Base-by-base conservation (phyloP, 1,140 invertebrate species). In the Pygmarrhopalites habei region DNA sequence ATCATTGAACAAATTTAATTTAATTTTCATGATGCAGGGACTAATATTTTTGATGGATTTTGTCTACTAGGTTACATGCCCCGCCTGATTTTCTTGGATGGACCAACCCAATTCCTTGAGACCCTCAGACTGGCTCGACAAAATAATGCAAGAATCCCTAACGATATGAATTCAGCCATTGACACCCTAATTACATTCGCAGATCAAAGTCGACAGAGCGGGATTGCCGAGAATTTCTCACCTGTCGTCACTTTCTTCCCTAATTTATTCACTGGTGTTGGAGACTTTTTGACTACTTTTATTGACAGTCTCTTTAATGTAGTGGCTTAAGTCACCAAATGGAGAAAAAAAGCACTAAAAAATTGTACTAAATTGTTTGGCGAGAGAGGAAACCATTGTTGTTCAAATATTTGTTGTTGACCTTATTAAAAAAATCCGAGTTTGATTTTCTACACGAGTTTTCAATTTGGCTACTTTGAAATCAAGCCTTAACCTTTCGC, bases 61-160 rank as follows among this genome's bases (percentile, higher is more conserved):
- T n/a, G n/a, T n/a, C n/a, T n/a, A n/a, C n/a, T n/a, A n/a, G 66
- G 63, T 10, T 67, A 71, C 64, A 67, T 71, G 41, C 69, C 69
- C 19, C 53, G 66, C 3, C 55, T 71, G 15, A 66, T 71, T 46
- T 68, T 71, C 66, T 58, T 71, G 43, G 69, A 71, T 43, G 69
- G 69, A 43, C 69, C 69, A 26, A 66, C 66, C 15, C 69, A 71
- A 44, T 68, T 71, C 49, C 55, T 71, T 44, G 69, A 71, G 35
- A 67, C 60, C 19, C 62, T 71, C n/a, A 30, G 62, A n/a, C 64
- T 71, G 2, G 60, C 68, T 56, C 64, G 69, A 52, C 64, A 58
- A 52, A 66, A 68, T 41, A 65, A 68, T 51, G 51, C 67, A 23
- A 64, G 66, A 19, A 17, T 71, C 12, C 66, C 66, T 2, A 68